These are phyloP conservation scores for Neoitamus cyanurus DNA, from an alignment of 2,888 invertebrate species.

Conservation along the genomic window DNA sequence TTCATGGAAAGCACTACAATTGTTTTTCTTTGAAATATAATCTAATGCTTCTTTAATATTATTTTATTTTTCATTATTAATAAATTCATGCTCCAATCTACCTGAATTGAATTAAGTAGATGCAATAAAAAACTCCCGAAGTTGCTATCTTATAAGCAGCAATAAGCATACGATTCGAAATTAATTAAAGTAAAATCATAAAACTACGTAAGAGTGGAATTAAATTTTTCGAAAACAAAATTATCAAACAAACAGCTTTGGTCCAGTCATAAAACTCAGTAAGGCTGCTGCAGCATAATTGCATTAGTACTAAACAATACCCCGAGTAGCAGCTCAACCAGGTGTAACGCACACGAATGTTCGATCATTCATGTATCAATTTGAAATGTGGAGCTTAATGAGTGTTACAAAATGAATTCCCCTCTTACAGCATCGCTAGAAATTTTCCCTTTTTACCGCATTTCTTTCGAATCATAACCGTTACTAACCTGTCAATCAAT, in stretches of 20 bases:
- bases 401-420: not conserved
- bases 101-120: too few species aligned
- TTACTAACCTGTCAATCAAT: not conserved
- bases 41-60: too few species aligned
- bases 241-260: not conserved
- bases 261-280: not conserved
- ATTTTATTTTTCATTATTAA: too few species aligned
- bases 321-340: not conserved
- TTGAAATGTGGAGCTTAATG: not conserved
- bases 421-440: not conserved
- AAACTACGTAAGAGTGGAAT: too few species aligned
- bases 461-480: not conserved
- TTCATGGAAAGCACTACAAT: too few species aligned
- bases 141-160: too few species aligned
- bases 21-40: too few species aligned
- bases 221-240: not conserved
- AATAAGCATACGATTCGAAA: too few species aligned
- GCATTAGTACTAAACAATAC: not conserved
- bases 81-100: too few species aligned
- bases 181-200: too few species aligned
- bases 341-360: not conserved
- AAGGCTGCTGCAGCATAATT: not conserved
- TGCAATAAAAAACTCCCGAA: too few species aligned
- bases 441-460: not conserved
- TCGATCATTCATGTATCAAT: not conserved